These are phyloP conservation scores for Oenanthe melanoleuca DNA, from an alignment of 2,113 vertebrate genomes.

Conservation along the genomic window DNA sequence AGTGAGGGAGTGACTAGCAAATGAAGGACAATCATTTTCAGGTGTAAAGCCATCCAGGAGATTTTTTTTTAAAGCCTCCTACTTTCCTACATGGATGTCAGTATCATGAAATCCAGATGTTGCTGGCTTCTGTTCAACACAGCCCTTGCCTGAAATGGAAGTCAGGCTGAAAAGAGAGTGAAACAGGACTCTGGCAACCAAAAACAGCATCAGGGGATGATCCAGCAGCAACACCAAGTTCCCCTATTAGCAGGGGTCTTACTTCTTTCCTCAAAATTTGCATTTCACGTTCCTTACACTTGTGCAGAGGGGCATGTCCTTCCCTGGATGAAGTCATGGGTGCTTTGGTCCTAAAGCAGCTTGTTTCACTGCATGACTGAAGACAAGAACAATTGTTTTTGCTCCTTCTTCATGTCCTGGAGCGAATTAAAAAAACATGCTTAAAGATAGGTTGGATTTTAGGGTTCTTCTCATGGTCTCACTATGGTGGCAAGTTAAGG, in stretches of 20 bases:
- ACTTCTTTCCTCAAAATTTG: not conserved
- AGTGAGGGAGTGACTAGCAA: not conserved
- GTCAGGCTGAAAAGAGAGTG: not conserved
- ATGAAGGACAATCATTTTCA: constrained; percentile 25
- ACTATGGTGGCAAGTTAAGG: accelerated
- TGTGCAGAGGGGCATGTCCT: not conserved
- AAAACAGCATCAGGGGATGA: not conserved
- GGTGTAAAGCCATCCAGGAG: not conserved
- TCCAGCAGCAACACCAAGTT: not conserved
- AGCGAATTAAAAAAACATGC: not conserved
- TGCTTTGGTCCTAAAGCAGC: not conserved
- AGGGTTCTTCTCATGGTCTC: not conserved
- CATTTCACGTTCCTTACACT: not conserved
- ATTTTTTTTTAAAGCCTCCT: not conserved
- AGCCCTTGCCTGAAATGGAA: not conserved
- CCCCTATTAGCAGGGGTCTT: not conserved
- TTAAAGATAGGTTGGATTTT: not conserved
- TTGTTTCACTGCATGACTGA: not conserved
- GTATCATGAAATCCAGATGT: constrained; percentile 9
- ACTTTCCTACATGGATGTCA: constrained; percentile 8
- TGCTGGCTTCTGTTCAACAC: not conserved
- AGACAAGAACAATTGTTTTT: not conserved
- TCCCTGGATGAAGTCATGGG: accelerated
- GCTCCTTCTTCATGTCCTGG: not conserved
- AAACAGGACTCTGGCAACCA: not conserved